phyloP scores from a whole-genome alignment of 1,140 invertebrate species.

The Trachymyrmex cornetzi region DNA sequence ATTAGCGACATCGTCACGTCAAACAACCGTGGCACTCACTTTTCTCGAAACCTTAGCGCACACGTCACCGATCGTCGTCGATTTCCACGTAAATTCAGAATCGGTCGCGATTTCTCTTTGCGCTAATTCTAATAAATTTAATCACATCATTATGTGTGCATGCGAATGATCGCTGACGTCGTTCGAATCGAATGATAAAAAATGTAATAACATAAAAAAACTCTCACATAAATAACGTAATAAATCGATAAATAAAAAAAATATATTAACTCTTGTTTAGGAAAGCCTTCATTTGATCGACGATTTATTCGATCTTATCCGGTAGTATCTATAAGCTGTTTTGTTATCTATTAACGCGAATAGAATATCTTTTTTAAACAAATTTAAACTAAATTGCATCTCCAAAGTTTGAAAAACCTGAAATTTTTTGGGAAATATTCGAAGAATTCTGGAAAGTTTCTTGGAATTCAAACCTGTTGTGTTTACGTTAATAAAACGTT shows the following conservation, averaged over 20 bases:
- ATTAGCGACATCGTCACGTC: neutral
- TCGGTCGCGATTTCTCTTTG: neutral
- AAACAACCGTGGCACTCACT: neutral
- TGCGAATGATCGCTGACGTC: neutral
- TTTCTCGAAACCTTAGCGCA: slow-evolving; percentile 26
- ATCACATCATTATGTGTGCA: neutral
- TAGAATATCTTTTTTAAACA: neutral
- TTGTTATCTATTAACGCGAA: neutral
- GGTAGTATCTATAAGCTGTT: neutral
- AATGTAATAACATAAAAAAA: no score
- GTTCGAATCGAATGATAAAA: neutral
- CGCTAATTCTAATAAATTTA: neutral
- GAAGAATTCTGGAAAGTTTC: neutral
- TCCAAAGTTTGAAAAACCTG: neutral
- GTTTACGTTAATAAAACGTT: neutral
- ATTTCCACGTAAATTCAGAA: neutral
- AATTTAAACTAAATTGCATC: no score
- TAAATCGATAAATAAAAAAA: neutral
- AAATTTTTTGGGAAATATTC: neutral
- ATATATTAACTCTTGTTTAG: neutral
- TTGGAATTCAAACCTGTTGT: neutral
- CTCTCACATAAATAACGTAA: neutral
- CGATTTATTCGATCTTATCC: neutral
- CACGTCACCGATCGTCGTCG: slow-evolving; percentile 17
- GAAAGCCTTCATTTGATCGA: neutral